phyloP scores from a whole-genome alignment of 2,797 vertebrate genomes.

The Sylvilagus floridanus region DNA sequence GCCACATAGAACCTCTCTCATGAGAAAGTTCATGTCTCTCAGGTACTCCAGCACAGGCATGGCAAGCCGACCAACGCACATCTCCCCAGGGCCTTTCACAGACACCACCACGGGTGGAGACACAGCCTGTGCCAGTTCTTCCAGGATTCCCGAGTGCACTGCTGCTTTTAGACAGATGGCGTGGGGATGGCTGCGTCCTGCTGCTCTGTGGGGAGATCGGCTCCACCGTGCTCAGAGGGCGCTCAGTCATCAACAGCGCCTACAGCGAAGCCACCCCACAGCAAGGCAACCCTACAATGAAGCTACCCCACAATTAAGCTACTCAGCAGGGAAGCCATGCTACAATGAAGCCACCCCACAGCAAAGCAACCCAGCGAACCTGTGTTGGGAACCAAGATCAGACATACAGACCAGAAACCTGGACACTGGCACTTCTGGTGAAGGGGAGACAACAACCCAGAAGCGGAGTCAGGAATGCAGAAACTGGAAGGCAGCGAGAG shows the following conservation, averaged over 20 bases:
- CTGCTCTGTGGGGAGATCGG: neutral
- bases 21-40: too few relatives aligned
- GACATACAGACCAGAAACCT: neutral
- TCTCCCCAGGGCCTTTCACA: neutral
- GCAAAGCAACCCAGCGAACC: neutral
- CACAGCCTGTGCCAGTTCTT: rapidly evolving
- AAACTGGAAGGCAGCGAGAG: neutral
- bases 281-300: too few relatives aligned
- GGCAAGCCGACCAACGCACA: neutral
- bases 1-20: too few relatives aligned
- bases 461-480: neutral
- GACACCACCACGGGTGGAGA: neutral
- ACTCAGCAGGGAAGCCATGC: too few relatives aligned
- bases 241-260: neutral
- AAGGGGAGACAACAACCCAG: neutral
- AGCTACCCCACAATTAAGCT: too few relatives aligned
- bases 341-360: too few relatives aligned
- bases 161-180: neutral
- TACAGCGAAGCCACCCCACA: too few relatives aligned
- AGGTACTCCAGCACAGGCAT: too few relatives aligned
- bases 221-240: neutral
- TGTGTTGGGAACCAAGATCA: neutral
- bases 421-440: neutral
- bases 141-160: neutral
- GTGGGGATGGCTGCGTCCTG: neutral